Evolutionary conservation across 2,888 invertebrate species (phyloP).

Genomic region (Anoplius nigerrimus): DNA sequence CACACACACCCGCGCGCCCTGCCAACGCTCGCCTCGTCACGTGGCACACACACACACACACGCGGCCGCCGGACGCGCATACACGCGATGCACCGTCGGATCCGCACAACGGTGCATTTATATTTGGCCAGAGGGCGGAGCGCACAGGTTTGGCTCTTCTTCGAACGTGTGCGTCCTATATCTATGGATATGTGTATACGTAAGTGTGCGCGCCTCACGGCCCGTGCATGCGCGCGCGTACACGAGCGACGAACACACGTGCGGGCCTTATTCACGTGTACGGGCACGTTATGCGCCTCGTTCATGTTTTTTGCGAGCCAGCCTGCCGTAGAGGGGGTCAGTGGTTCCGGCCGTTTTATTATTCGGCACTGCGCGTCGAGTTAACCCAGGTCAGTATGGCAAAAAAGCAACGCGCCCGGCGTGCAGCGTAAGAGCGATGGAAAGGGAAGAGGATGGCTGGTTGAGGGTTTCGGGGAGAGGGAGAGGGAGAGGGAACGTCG

Average conservation of each 20-base stretch:
- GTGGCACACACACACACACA: not conserved
- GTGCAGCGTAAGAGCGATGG: slow-evolving; percentile 25
- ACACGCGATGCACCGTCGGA: slow-evolving; percentile 15
- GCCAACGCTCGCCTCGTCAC: not conserved
- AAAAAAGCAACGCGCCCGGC: slow-evolving; percentile 54
- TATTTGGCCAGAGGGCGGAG: slow-evolving; percentile 52
- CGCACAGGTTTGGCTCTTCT: slow-evolving; percentile 15
- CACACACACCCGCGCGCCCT: slow-evolving; percentile 3
- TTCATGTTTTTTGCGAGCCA: slow-evolving; percentile 10
- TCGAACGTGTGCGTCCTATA: not conserved
- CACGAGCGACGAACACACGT: not conserved
- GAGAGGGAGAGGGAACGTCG: slow-evolving; percentile 15
- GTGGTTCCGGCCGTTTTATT: slow-evolving; percentile 68
- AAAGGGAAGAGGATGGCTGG: slow-evolving; percentile 21
- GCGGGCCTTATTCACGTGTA: slow-evolving; percentile 12
- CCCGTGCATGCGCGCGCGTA: not conserved
- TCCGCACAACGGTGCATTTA: slow-evolving; percentile 42
- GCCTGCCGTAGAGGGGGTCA: slow-evolving; percentile 57
- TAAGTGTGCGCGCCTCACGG: not conserved
- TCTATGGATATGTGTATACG: not conserved
- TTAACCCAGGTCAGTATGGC: slow-evolving; percentile 73
- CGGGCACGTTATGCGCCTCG: not conserved
- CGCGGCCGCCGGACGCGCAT: not conserved
- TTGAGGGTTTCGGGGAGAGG: slow-evolving; percentile 1
- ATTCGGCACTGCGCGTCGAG: slow-evolving; percentile 69